These are phyloP conservation scores for Patella ulyssiponensis DNA, from an alignment of 2,888 invertebrate species.

Conservation along the genomic window DNA sequence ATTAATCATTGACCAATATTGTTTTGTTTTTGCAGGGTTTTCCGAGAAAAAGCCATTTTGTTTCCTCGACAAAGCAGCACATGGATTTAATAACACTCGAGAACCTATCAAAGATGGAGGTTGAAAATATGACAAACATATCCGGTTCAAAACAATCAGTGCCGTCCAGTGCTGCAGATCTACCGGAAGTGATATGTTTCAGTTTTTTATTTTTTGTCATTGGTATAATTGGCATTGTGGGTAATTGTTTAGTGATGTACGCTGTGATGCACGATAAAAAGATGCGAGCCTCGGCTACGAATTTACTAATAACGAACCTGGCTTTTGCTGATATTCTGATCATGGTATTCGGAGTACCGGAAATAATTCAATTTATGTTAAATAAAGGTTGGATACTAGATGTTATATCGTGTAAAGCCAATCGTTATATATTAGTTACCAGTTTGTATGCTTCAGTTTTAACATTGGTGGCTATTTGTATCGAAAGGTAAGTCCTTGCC, in stretches of 20 bases:
- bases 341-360: conserved; percentile 70
- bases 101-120: too few species aligned
- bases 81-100: too few species aligned
- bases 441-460: conserved; percentile 73
- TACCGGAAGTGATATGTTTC: conserved; percentile 42
- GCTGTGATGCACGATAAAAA: conserved; percentile 68
- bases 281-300: conserved; percentile 71
- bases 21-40: too few species aligned
- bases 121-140: too few species aligned
- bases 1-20: too few species aligned
- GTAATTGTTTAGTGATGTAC: conserved; percentile 70
- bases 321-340: conserved; percentile 70
- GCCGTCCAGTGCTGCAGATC: conserved; percentile 5
- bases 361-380: conserved; percentile 69
- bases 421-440: conserved; percentile 70
- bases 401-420: conserved; percentile 63
- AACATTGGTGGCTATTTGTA: conserved; percentile 72
- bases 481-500: conserved; percentile 63
- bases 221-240: conserved; percentile 66
- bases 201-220: conserved; percentile 65
- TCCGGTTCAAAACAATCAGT: too few species aligned
- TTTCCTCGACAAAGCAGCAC: too few species aligned
- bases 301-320: conserved; percentile 69
- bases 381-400: conserved; percentile 67
- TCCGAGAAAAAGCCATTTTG: too few species aligned